These are phyloP conservation scores for Drosophila kohkoa DNA, from an alignment of 1,140 invertebrate species.

Conservation along the genomic window DNA sequence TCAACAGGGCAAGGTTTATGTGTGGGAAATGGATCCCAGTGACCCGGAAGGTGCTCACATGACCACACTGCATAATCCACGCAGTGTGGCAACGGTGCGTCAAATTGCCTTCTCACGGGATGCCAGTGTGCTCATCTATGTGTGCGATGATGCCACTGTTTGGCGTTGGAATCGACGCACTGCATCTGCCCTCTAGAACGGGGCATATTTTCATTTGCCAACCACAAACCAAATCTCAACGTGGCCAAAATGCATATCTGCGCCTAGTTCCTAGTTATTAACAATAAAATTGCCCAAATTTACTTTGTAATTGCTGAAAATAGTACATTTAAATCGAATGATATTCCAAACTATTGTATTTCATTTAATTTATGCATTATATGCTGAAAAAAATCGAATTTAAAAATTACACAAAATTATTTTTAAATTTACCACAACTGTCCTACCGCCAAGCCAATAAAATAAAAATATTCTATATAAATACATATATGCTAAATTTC, in stretches of 20 bases:
- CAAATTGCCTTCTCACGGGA: constrained; percentile 96
- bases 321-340: background rate
- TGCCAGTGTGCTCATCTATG: constrained; percentile 90
- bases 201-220: background rate
- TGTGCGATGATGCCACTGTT: constrained; percentile 94
- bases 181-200: constrained; percentile 48
- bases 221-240: constrained; percentile 74
- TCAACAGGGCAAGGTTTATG: constrained; percentile 95
- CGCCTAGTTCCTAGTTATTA: constrained; percentile 64
- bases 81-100: constrained; percentile 93
- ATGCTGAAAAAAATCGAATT: too few species aligned
- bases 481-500: too few species aligned
- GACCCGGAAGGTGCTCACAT: constrained; percentile 91
- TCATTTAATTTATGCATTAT: background rate
- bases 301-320: background rate
- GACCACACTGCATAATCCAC: constrained; percentile 92
- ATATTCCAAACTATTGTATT: background rate
- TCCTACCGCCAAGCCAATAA: too few species aligned
- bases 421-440: too few species aligned
- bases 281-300: constrained; percentile 3
- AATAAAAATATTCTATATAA: too few species aligned
- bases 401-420: too few species aligned
- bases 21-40: constrained; percentile 96
- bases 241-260: constrained; percentile 65
- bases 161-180: constrained; percentile 94